Conservation (phyloP, 2,113 vertebrate genomes). For the Sula dactylatra region DNA sequence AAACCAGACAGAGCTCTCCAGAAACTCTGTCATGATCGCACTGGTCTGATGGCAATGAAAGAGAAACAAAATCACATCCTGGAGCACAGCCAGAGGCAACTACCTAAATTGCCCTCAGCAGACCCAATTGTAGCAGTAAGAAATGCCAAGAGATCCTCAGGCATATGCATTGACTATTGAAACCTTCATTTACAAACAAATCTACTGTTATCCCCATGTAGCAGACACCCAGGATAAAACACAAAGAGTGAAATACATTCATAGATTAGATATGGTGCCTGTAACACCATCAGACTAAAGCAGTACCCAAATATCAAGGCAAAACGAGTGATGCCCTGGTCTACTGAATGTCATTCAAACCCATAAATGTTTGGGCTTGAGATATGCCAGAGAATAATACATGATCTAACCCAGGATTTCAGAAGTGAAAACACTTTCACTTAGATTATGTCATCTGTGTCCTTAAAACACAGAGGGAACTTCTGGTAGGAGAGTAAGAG, state of each 20-base stretch:
- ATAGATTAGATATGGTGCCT: neutral
- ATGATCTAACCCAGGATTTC: neutral
- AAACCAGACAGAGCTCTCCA: neutral
- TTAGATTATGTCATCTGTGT: neutral
- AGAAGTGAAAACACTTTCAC: neutral
- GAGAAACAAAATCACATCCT: neutral
- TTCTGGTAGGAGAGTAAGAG: conserved; percentile 5
- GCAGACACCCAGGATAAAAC: neutral
- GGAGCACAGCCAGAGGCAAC: neutral
- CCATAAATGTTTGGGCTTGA: neutral
- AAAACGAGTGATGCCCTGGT: neutral
- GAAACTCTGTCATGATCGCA: neutral
- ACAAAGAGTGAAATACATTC: neutral
- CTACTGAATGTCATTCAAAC: neutral
- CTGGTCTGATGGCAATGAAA: neutral
- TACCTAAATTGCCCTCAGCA: neutral
- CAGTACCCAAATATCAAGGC: neutral
- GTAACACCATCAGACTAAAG: neutral
- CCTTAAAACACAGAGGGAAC: neutral
- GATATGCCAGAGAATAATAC: neutral
- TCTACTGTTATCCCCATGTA: neutral
- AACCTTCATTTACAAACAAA: neutral
- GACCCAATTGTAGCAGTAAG: neutral
- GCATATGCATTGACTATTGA: neutral
- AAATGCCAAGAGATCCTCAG: neutral